Percentiles rank a stretch among this genome's conserved stretches.
Evolutionary conservation across 2,113 vertebrate species (phyloP).

Genomic region (Fulica atra): DNA sequence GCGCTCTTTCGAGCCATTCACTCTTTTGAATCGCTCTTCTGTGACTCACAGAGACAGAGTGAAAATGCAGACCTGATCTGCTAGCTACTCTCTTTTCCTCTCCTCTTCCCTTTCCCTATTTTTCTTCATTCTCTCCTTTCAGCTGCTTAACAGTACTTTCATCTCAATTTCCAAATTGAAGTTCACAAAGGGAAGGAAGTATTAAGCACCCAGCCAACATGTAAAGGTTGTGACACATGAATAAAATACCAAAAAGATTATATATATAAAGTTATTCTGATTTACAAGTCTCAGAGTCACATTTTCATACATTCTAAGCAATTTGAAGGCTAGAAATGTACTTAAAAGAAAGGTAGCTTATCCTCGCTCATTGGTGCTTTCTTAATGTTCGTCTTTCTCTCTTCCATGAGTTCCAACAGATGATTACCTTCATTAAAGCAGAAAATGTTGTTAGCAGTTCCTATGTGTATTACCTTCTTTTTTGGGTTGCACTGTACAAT

Average conservation of each 20-base stretch:
- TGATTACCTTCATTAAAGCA: constrained; percentile 1
- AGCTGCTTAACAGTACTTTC: neutral
- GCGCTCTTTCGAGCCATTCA: neutral
- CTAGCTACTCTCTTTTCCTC: neutral
- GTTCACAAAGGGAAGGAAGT: neutral
- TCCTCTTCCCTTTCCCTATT: neutral
- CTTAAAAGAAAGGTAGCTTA: neutral
- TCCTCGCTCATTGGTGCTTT: neutral
- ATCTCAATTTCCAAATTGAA: neutral
- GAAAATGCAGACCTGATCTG: neutral
- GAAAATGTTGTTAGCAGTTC: neutral
- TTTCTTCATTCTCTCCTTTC: neutral
- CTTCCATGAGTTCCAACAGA: neutral
- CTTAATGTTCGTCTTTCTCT: neutral
- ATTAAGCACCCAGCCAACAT: neutral
- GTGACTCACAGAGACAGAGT: neutral
- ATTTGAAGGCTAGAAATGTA: neutral
- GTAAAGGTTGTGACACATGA: neutral
- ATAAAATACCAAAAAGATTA: neutral
- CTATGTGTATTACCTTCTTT: neutral
- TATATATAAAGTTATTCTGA: neutral
- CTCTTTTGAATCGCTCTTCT: neutral
- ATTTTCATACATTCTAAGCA: neutral
- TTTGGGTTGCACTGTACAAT: neutral
- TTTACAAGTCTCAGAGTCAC: neutral